Conservation (phyloP, 2,888 invertebrate genomes). For the Watsonalla binaria region DNA sequence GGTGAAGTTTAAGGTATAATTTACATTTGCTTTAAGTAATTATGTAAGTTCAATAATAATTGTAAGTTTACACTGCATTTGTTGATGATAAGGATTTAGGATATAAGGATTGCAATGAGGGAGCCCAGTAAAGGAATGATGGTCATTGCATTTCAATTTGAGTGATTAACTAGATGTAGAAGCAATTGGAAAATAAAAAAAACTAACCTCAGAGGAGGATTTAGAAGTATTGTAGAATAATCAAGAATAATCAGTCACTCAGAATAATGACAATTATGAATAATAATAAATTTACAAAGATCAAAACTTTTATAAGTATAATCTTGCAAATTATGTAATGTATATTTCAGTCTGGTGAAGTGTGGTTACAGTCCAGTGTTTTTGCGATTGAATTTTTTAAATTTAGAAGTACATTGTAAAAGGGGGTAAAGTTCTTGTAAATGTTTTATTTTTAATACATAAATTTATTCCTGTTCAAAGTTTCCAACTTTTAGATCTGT, state of each 20-base stretch:
- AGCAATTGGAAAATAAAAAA: neutral
- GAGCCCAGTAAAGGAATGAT: conserved; percentile 25
- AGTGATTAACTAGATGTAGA: neutral
- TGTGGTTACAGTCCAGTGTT: too few relatives aligned
- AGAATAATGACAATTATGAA: neutral
- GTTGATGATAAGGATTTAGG: conserved; percentile 22
- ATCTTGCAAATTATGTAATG: neutral
- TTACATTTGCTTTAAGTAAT: conserved; percentile 31
- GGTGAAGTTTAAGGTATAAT: conserved; percentile 25
- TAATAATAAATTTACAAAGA: neutral
- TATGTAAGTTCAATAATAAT: conserved; percentile 19
- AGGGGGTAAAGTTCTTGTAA: neutral
- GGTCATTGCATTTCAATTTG: neutral
- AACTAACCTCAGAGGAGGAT: neutral
- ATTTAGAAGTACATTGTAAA: neutral
- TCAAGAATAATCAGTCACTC: neutral
- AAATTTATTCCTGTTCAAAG: neutral
- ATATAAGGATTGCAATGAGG: conserved; percentile 17
- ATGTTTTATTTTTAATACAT: neutral
- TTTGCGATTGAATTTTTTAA: too few relatives aligned
- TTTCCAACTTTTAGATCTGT: conserved; percentile 12
- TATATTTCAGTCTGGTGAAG: too few relatives aligned
- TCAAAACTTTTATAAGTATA: neutral
- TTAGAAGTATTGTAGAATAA: neutral
- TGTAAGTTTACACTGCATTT: conserved; percentile 31